Conservation (phyloP, 2,113 vertebrate genomes). For the Calcarius ornatus region DNA sequence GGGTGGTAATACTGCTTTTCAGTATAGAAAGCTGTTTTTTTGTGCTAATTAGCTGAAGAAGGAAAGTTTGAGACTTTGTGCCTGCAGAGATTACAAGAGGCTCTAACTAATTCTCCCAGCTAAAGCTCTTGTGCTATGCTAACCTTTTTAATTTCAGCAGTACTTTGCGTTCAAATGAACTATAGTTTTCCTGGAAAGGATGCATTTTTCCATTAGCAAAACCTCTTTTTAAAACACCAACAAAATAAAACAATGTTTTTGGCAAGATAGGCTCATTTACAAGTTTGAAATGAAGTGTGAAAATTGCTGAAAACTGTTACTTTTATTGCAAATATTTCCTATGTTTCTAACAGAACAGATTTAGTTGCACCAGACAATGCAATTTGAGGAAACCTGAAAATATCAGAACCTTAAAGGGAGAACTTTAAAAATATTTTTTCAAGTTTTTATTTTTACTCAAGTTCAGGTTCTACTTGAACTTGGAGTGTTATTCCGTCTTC, state of each 20-base stretch:
- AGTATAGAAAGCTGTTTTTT: not conserved
- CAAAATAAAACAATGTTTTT: not conserved
- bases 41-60: not conserved
- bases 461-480: not conserved
- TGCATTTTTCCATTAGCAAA: not conserved
- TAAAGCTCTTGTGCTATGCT: not conserved
- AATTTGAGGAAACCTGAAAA: not conserved
- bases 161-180: not conserved
- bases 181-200: not conserved
- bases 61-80: not conserved
- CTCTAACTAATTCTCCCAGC: not conserved
- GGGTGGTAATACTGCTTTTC: not conserved
- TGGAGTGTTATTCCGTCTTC: not conserved
- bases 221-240: not conserved
- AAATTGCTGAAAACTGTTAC: not conserved
- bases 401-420: not conserved
- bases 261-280: not conserved
- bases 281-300: not conserved
- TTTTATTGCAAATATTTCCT: not conserved
- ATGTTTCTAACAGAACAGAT: not conserved
- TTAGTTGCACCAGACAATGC: not conserved
- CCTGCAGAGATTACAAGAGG: not conserved
- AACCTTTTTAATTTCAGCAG: not conserved
- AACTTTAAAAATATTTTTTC: not conserved
- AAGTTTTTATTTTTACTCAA: not conserved